Conservation (phyloP, 1,140 invertebrate species). For the Procambarus virginalis region DNA sequence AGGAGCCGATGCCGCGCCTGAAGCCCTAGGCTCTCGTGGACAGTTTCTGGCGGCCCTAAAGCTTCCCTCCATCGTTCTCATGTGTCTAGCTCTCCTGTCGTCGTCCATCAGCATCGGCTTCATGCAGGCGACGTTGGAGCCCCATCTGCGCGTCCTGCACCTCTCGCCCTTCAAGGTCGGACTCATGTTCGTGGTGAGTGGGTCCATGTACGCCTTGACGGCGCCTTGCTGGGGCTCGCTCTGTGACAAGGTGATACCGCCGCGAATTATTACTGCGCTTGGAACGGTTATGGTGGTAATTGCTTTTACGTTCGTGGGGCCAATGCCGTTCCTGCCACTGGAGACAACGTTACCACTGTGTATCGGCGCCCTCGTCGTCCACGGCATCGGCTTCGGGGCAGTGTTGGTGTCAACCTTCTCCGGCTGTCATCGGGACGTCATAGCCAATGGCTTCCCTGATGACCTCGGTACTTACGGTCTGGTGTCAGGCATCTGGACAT, state of each 20-base stretch:
- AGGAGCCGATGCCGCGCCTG: conserved; percentile 73
- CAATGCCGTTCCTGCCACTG: conserved; percentile 72
- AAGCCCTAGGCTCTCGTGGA: conserved; percentile 45
- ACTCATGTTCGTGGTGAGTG: conserved; percentile 90
- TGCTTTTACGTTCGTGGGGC: conserved; percentile 84
- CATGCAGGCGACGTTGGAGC: conserved; percentile 86
- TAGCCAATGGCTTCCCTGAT: conserved; percentile 84
- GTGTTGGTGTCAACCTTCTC: conserved; percentile 88
- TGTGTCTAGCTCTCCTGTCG: conserved; percentile 81
- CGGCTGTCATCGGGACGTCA: conserved; percentile 83
- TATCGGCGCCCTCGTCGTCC: conserved; percentile 82
- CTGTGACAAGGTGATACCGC: conserved; percentile 81
- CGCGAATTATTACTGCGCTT: conserved; percentile 81
- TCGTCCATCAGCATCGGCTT: conserved; percentile 89
- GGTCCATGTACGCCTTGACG: conserved; percentile 87
- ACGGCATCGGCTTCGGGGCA: conserved; percentile 87
- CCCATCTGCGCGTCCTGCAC: conserved; percentile 84
- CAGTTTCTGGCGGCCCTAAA: conserved; percentile 72
- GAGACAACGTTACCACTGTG: conserved; percentile 72
- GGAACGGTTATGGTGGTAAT: conserved; percentile 81
- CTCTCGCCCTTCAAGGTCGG: conserved; percentile 85
- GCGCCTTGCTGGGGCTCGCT: conserved; percentile 88
- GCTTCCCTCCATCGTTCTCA: conserved; percentile 75
- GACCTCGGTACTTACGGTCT: conserved; percentile 88
- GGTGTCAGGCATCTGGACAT: conserved; percentile 89